Evolutionary conservation across 2,113 vertebrate genomes (phyloP), one percentile per base, ranked within the genome.

Genomic region (Tragelaphus imberbis): DNA sequence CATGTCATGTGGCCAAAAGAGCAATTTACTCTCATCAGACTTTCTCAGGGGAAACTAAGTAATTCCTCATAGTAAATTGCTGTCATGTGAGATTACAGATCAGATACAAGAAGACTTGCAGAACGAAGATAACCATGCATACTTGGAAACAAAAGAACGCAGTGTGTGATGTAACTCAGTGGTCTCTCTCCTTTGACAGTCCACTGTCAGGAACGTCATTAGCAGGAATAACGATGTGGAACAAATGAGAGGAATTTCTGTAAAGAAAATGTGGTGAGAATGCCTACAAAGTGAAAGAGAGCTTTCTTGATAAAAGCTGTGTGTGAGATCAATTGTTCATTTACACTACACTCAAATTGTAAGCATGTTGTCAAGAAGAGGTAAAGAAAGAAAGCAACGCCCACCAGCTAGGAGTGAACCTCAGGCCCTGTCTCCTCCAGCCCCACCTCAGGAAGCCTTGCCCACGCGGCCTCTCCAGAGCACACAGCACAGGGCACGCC

Each of bases 21-120:
- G 71, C 63, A 94, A 84, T 94, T 93, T 97, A 91, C 92, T 97
- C 95, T 91, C 75, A 40, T 61, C 11, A 93, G 63, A 95, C 82
- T 94, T 92, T 84, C 93, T 96, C 93, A 82, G 77, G 97, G 96
- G 96, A 71, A 94, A 79, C 28, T n/a, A 59, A 90, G 92, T 40
- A 59, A 15, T 33, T 97, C 92, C 93, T 89, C 71, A 71, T 14
- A 21, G 58, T 13, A 30, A 96, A 59, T 11, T 82, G 82, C 61
- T 94, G 71, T 55, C 91, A 92, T 90, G 7, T 58, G 68, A 95
- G 93, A 92, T 95, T 61, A n/a, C 91, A 96, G 44, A 93, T 90
- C 55, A 95, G 88, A 75, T 89, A 84, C 44, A 94, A 97, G 97
- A 82, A 30, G 16, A 91, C 51, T 56, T 88, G 25, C 55, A 71